phyloP scores from a whole-genome alignment of 2,888 invertebrate genomes.

The Malthinus seriepunctatus region DNA sequence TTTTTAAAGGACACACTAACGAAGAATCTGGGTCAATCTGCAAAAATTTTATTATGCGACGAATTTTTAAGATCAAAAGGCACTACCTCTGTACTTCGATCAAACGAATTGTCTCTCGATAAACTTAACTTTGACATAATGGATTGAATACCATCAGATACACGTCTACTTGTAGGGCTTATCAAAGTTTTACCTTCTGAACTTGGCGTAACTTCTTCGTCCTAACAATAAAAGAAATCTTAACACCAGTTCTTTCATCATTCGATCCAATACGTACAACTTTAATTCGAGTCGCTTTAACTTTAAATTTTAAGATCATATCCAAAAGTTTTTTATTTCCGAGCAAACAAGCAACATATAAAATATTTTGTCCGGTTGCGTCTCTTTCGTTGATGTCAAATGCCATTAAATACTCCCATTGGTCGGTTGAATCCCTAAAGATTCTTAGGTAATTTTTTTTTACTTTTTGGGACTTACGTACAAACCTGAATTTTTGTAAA shows the following conservation, averaged over 20 bases:
- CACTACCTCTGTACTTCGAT: constrained; percentile 50
- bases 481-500: constrained; percentile 62
- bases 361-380: constrained; percentile 85
- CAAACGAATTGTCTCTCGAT: constrained; percentile 57
- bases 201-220: constrained; percentile 51
- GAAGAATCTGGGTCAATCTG: constrained; percentile 51
- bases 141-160: constrained; percentile 86
- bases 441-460: constrained; percentile 11
- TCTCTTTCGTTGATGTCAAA: constrained; percentile 92
- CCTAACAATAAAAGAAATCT: constrained; percentile 40
- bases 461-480: background rate
- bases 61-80: background rate
- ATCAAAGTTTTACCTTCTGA: constrained; percentile 43
- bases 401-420: constrained; percentile 84
- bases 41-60: constrained; percentile 17
- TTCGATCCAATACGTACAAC: constrained; percentile 37
- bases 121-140: constrained; percentile 83
- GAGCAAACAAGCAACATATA: constrained; percentile 86
- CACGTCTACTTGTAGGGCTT: constrained; percentile 69
- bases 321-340: constrained; percentile 81
- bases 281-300: constrained; percentile 59
- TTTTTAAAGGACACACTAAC: constrained; percentile 68
- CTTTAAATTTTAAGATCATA: constrained; percentile 72
- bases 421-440: constrained; percentile 68
- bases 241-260: background rate